phyloP scores from a whole-genome alignment of 2,113 vertebrate genomes.

The Hiodon tergisus region DNA sequence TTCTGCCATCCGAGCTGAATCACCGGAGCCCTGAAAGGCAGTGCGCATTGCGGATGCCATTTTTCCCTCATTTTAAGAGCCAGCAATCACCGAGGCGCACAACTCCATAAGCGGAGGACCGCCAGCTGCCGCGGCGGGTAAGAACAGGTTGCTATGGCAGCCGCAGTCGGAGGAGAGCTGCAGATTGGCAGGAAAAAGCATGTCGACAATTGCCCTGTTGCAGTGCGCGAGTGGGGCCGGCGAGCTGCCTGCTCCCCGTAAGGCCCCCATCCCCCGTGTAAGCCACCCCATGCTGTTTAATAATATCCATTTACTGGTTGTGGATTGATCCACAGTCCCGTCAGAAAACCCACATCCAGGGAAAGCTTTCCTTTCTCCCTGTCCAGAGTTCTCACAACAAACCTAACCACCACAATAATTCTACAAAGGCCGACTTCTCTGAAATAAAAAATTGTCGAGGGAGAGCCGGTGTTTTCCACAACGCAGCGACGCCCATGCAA shows the following conservation, averaged over 20 bases:
- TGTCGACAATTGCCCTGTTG: slow-evolving; percentile 93
- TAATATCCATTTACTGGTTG: slow-evolving; percentile 90
- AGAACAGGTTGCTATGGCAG: slow-evolving; percentile 90
- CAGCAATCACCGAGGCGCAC: slow-evolving; percentile 82
- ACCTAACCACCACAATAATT: slow-evolving; percentile 72
- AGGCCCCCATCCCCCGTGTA: slow-evolving; percentile 82
- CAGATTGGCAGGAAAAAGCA: slow-evolving; percentile 91
- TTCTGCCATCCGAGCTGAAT: slow-evolving; percentile 70
- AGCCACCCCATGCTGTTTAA: slow-evolving; percentile 90
- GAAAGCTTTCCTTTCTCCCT: slow-evolving; percentile 70
- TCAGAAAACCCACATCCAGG: slow-evolving; percentile 74
- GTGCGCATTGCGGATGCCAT: slow-evolving; percentile 72
- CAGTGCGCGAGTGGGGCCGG: slow-evolving; percentile 75
- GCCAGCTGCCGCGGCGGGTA: slow-evolving; percentile 86
- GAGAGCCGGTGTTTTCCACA: slow-evolving; percentile 31
- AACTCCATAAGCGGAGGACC: slow-evolving; percentile 86
- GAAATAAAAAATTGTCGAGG: slow-evolving; percentile 42
- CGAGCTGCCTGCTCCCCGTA: slow-evolving; percentile 69
- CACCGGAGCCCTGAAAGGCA: slow-evolving; percentile 79
- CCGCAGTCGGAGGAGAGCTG: slow-evolving; percentile 83
- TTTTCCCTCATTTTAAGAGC: slow-evolving; percentile 80
- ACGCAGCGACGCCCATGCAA: slow-evolving; percentile 10
- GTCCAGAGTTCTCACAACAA: slow-evolving; percentile 74
- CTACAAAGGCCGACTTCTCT: slow-evolving; percentile 54
- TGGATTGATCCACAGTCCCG: slow-evolving; percentile 84